Percentiles rank a stretch among this genome's conserved stretches.
Evolutionary conservation across 2,113 vertebrate species (phyloP).

Genomic region (Paradoxurus hermaphroditus): DNA sequence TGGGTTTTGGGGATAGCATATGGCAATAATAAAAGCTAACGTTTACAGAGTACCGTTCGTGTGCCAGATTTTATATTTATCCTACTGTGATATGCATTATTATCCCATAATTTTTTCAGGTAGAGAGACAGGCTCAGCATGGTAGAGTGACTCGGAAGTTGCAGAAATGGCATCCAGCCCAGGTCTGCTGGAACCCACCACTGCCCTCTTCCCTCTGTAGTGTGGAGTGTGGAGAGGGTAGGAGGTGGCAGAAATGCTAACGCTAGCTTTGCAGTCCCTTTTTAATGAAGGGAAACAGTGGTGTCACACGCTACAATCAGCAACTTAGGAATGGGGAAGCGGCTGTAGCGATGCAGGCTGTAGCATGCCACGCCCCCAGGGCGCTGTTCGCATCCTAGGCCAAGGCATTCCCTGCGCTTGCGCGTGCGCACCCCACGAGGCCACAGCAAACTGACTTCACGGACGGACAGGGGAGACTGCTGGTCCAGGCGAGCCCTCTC

Average conservation of each 20-base stretch:
- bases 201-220: not conserved
- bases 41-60: not conserved
- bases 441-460: too few species aligned
- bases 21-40: not conserved
- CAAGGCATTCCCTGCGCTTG: not conserved
- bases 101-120: not conserved
- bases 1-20: not conserved
- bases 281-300: not conserved
- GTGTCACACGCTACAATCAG: rapidly evolving
- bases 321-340: not conserved
- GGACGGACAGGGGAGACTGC: too few species aligned
- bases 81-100: not conserved
- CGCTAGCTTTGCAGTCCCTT: not conserved
- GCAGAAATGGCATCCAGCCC: not conserved
- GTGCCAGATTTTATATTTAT: not conserved
- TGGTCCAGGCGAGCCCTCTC: not conserved
- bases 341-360: not conserved
- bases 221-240: not conserved
- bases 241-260: not conserved
- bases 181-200: not conserved
- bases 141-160: not conserved
- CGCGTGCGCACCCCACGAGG: rapidly evolving
- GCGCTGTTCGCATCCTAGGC: not conserved
- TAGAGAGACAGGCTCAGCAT: not conserved
- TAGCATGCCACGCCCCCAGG: not conserved